Conservation (phyloP, 2,797 vertebrate species). For the Cirrhinus mrigala region DNA sequence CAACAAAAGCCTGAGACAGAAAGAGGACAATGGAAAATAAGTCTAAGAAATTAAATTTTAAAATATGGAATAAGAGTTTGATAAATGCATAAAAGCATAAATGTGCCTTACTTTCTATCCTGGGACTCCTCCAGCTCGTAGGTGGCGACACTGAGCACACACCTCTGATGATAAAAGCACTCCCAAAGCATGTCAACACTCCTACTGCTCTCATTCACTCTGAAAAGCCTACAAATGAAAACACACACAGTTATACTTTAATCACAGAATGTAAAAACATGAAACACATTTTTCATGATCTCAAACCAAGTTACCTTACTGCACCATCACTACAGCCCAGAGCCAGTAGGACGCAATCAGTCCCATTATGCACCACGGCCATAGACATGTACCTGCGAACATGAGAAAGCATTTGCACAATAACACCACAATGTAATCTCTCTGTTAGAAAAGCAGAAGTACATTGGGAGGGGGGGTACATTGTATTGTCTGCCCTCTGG, state of each 20-base stretch:
- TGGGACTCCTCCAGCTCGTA: slow-evolving; percentile 71
- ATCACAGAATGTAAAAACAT: slow-evolving; percentile 3
- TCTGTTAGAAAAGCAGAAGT: not conserved
- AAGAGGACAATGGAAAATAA: not conserved
- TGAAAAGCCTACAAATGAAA: slow-evolving; percentile 82
- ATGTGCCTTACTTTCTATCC: slow-evolving; percentile 73
- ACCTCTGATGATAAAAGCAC: slow-evolving; percentile 90
- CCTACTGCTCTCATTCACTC: slow-evolving; percentile 76
- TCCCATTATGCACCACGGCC: slow-evolving; percentile 71
- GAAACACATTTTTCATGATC: not conserved
- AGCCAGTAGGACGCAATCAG: slow-evolving; percentile 74
- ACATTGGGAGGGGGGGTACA: not conserved
- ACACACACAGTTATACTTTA: not conserved
- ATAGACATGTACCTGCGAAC: slow-evolving; percentile 89
- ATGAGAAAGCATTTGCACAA: not conserved
- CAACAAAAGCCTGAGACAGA: slow-evolving; percentile 76
- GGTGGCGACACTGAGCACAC: slow-evolving; percentile 89
- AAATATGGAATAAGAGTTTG: slow-evolving; percentile 2
- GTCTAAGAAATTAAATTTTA: not conserved
- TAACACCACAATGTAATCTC: not conserved
- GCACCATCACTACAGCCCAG: slow-evolving; percentile 93
- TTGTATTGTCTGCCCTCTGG: slow-evolving; percentile 14
- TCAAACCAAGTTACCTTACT: slow-evolving; percentile 80
- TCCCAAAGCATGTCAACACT: slow-evolving; percentile 86
- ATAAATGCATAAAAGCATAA: not conserved